Evolutionary conservation across 1,140 invertebrate species (phyloP).

Genomic region (Drosophila obscura): DNA sequence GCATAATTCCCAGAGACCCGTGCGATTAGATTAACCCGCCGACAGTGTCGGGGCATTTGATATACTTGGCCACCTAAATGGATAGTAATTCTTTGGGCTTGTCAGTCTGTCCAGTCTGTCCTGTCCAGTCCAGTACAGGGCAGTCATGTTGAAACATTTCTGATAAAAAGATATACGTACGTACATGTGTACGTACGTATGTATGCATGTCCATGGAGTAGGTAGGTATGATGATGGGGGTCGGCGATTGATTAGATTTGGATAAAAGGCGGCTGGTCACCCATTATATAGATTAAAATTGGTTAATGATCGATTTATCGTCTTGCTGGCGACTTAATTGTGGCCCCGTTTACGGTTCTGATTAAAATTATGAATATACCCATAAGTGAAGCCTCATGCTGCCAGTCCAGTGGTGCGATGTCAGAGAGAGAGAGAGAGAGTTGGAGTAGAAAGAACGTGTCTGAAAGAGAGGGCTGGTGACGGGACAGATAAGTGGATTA

Average conservation of each 20-base stretch:
- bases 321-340: constrained; percentile 26
- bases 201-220: neutral
- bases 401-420: constrained; percentile 8
- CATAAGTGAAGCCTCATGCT: too few relatives aligned
- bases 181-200: constrained; percentile 1
- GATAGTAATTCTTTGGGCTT: constrained; percentile 23
- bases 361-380: constrained; percentile 42
- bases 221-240: neutral
- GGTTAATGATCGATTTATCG: constrained; percentile 66
- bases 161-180: constrained; percentile 20
- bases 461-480: neutral
- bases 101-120: neutral
- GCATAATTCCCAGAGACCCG: constrained; percentile 63
- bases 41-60: constrained; percentile 31
- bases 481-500: constrained; percentile 61
- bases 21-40: constrained; percentile 70
- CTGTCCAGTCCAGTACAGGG: constrained; percentile 9
- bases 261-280: constrained; percentile 73
- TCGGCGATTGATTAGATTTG: constrained; percentile 74
- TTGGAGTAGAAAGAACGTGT: too few relatives aligned
- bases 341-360: constrained; percentile 32
- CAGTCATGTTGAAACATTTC: constrained; percentile 1
- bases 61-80: constrained; percentile 7
- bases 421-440: neutral
- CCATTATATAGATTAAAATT: constrained; percentile 73